These are phyloP conservation scores for Dreissena polymorpha DNA, from an alignment of 1,140 invertebrate species.

Conservation along the genomic window DNA sequence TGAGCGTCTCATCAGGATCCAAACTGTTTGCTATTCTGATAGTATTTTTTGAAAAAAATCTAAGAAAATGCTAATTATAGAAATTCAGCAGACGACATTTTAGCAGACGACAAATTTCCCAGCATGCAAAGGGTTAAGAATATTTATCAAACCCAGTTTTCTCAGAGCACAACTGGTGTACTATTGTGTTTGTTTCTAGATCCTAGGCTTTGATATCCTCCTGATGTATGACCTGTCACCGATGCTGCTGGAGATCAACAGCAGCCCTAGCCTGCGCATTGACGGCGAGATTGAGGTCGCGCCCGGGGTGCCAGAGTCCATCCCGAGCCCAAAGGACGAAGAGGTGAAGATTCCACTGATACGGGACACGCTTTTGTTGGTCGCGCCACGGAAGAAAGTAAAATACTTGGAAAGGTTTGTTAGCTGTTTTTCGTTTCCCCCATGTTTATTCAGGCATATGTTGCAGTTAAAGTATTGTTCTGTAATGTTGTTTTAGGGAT, in stretches of 20 bases:
- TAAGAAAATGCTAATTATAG: too few species aligned
- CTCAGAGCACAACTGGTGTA: neutral
- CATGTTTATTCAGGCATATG: too few species aligned
- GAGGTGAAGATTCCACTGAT: slow-evolving; percentile 77
- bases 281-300: slow-evolving; percentile 77
- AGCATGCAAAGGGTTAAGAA: too few species aligned
- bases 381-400: slow-evolving; percentile 70
- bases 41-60: too few species aligned
- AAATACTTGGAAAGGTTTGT: slow-evolving; percentile 53
- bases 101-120: too few species aligned
- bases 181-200: slow-evolving; percentile 71
- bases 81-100: too few species aligned
- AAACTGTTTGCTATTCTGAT: too few species aligned
- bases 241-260: slow-evolving; percentile 81
- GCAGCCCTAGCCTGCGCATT: slow-evolving; percentile 80
- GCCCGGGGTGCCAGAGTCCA: slow-evolving; percentile 70
- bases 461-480: too few species aligned
- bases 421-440: neutral
- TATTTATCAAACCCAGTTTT: too few species aligned
- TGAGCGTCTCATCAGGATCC: too few species aligned
- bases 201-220: slow-evolving; percentile 81
- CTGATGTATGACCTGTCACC: slow-evolving; percentile 78
- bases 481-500: too few species aligned
- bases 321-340: slow-evolving; percentile 75
- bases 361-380: slow-evolving; percentile 72